These are phyloP conservation scores for Megaceryle torquata DNA, from an alignment of 2,113 vertebrate species.

Conservation along the genomic window DNA sequence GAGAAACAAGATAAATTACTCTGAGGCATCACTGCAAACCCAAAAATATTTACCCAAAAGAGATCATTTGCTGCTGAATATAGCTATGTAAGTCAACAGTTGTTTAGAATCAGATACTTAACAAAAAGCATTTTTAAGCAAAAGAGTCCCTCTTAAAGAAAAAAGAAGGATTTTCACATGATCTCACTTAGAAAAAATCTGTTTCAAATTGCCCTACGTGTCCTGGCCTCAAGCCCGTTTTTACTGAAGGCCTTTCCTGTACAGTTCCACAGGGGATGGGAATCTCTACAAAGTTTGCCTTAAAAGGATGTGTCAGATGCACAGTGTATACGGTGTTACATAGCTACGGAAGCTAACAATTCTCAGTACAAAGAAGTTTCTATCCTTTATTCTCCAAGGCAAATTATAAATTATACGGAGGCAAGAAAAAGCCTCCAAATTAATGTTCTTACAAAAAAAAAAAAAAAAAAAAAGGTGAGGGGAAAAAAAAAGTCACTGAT, in stretches of 20 bases:
- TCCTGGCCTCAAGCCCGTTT: constrained; percentile 50
- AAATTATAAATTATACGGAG: not conserved
- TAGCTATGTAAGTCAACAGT: not conserved
- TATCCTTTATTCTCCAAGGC: not conserved
- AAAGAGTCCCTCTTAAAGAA: constrained; percentile 15
- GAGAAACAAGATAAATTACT: not conserved
- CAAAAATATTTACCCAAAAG: not conserved
- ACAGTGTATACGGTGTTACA: not conserved
- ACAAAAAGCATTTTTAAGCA: constrained; percentile 26
- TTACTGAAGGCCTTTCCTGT: constrained; percentile 65
- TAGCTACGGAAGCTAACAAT: constrained; percentile 35
- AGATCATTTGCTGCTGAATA: not conserved
- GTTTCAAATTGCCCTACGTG: constrained; percentile 62
- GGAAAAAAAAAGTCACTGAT: not conserved
- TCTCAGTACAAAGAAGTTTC: not conserved
- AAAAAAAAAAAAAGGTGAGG: too few species aligned
- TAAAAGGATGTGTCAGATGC: constrained; percentile 58
- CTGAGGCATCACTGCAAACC: not conserved
- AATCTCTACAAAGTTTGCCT: constrained; percentile 63
- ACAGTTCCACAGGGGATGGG: constrained; percentile 23
- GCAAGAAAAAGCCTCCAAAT: not conserved
- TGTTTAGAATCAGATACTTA: constrained; percentile 16
- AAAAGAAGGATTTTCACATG: constrained; percentile 68
- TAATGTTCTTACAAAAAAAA: not conserved
- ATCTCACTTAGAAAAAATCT: constrained; percentile 69